Percentiles rank a stretch among this genome's conserved stretches.
phyloP scores from a whole-genome alignment of 2,797 vertebrate genomes.

The Premnoplex brunnescens region DNA sequence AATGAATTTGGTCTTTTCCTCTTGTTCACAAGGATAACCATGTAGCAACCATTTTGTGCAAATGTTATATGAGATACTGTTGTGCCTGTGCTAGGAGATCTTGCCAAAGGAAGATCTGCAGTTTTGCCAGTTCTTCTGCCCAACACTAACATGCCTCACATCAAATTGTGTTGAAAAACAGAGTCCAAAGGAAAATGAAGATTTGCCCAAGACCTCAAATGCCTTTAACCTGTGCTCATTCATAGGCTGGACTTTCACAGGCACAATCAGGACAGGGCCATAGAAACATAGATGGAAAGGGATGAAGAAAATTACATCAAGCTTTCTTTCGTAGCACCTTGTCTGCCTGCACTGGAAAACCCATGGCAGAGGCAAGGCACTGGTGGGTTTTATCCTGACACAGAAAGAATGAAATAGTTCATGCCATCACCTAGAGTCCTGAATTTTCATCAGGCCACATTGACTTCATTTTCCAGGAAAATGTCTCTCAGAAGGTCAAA shows the following conservation, averaged over 20 bases:
- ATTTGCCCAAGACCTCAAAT: neutral
- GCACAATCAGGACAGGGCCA: neutral
- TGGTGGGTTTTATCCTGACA: neutral
- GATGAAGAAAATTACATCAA: neutral
- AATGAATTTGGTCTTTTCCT: neutral
- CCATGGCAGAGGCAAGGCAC: neutral
- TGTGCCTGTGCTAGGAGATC: neutral
- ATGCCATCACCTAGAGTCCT: neutral
- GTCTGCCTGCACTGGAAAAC: neutral
- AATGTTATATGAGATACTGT: neutral
- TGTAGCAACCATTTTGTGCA: rapidly evolving
- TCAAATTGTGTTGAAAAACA: neutral
- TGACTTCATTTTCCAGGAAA: neutral
- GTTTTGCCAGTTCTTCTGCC: neutral
- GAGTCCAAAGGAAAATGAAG: neutral
- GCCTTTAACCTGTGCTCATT: neutral
- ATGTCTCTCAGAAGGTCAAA: neutral
- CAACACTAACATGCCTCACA: neutral
- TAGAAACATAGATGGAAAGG: neutral
- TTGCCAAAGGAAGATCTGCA: neutral
- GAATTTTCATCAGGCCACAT: neutral
- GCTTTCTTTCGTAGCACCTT: neutral
- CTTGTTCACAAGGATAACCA: neutral
- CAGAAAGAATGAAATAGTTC: neutral
- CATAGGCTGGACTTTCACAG: neutral